phyloP scores from a whole-genome alignment of 2,888 invertebrate genomes.

The Drosophila subsilvestris region DNA sequence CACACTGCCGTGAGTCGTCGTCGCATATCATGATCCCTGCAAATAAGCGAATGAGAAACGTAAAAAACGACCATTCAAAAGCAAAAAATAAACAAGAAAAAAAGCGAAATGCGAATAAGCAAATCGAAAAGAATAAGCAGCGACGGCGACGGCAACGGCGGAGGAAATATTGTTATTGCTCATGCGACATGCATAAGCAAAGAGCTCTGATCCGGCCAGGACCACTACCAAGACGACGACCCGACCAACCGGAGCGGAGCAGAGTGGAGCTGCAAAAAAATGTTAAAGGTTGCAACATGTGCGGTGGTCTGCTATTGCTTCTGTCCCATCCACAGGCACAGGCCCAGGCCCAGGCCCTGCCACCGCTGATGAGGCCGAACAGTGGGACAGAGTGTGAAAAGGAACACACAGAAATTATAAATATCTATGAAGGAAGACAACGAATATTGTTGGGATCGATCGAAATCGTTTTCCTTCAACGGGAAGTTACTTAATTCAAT shows the following conservation, averaged over 20 bases:
- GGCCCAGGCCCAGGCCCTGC: no score
- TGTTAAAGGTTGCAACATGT: conserved; percentile 63
- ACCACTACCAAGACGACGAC: conserved; percentile 13
- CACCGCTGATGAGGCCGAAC: conserved; percentile 11
- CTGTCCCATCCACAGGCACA: conserved; percentile 12
- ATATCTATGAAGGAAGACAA: no score
- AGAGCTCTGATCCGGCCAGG: conserved; percentile 28
- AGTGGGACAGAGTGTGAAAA: neutral
- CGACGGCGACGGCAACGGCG: conserved; percentile 33
- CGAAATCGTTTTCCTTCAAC: no score
- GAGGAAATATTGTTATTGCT: conserved; percentile 69
- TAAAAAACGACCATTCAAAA: conserved; percentile 45
- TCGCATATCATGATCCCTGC: conserved; percentile 53
- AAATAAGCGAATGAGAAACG: conserved; percentile 52
- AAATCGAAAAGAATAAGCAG: conserved; percentile 63
- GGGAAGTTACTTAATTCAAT: no score
- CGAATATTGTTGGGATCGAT: no score
- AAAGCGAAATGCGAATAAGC: conserved; percentile 48
- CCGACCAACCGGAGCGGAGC: conserved; percentile 44
- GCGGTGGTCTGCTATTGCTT: conserved; percentile 38
- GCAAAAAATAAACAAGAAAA: conserved; percentile 29
- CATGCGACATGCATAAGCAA: conserved; percentile 77
- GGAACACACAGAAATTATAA: neutral
- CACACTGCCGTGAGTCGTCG: conserved; percentile 10
- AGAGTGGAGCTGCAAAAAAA: conserved; percentile 41